phyloP scores from a whole-genome alignment of 2,113 vertebrate species.

The Prionailurus bengalensis region DNA sequence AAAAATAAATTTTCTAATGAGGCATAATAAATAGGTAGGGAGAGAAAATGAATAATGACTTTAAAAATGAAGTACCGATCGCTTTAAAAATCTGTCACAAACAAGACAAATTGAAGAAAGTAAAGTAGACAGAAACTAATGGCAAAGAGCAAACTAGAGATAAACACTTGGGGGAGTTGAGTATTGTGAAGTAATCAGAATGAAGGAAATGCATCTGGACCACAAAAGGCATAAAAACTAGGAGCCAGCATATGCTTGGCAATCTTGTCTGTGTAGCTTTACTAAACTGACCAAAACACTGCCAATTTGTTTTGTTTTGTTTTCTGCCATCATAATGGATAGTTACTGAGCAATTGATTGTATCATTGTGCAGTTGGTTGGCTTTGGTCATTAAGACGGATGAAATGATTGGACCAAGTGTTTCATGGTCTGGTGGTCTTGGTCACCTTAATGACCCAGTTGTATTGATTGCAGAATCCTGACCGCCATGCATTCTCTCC shows the following conservation, averaged over 20 bases:
- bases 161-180: neutral
- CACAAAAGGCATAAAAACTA: neutral
- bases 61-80: slow-evolving; percentile 19
- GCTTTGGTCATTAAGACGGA: slow-evolving; percentile 78
- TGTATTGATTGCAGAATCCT: slow-evolving; percentile 58
- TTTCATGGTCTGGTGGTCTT: slow-evolving; percentile 73
- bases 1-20: slow-evolving; percentile 46
- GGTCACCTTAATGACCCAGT: slow-evolving; percentile 65
- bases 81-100: slow-evolving; percentile 53
- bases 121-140: slow-evolving; percentile 21
- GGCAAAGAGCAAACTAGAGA: neutral
- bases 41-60: slow-evolving; percentile 46
- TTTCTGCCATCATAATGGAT: slow-evolving; percentile 74
- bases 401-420: slow-evolving; percentile 70
- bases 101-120: slow-evolving; percentile 34
- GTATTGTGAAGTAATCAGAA: neutral
- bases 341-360: slow-evolving; percentile 75
- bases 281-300: slow-evolving; percentile 52
- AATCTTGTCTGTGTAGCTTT: slow-evolving; percentile 10
- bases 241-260: neutral
- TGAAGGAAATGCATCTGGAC: neutral
- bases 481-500: neutral
- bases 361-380: slow-evolving; percentile 71
- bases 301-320: slow-evolving; percentile 70
- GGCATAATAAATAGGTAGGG: neutral